phyloP scores from a whole-genome alignment of 2,888 invertebrate genomes.

The Lithophane semibrunnea region DNA sequence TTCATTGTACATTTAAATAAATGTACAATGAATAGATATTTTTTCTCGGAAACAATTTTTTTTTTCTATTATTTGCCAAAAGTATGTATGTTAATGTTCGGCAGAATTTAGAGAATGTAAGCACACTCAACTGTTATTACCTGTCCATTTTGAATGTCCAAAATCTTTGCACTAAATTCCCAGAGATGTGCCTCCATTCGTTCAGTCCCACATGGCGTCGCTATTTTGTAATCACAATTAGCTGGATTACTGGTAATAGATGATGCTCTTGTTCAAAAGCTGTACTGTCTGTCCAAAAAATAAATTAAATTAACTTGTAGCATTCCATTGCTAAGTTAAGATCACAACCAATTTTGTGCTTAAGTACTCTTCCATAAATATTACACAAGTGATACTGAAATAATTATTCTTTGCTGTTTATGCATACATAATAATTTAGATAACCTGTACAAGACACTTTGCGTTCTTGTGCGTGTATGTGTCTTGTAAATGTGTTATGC shows the following conservation, averaged over 20 bases:
- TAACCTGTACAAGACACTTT: background rate
- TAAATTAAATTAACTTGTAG: background rate
- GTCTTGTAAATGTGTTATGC: background rate
- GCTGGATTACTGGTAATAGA: background rate
- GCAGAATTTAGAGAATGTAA: background rate
- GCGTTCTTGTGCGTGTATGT: background rate
- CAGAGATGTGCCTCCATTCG: background rate
- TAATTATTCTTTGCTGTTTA: background rate
- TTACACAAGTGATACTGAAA: background rate
- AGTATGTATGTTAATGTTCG: background rate
- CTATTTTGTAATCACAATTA: constrained; percentile 1
- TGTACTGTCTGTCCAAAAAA: background rate
- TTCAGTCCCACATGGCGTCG: background rate
- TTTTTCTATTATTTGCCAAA: no score
- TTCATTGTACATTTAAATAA: background rate
- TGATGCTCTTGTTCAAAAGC: background rate
- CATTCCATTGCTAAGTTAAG: background rate
- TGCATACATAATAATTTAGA: background rate
- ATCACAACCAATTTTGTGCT: background rate
- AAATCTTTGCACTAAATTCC: background rate
- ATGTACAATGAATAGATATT: no score
- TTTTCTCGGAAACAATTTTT: no score
- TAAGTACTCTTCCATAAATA: background rate
- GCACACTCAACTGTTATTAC: background rate
- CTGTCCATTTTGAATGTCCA: background rate